A percentile compares a stretch with the other conserved stretches of the same genome.
Conservation (phyloP, 2,888 invertebrate genomes). For the Cheilosia scutellata region DNA sequence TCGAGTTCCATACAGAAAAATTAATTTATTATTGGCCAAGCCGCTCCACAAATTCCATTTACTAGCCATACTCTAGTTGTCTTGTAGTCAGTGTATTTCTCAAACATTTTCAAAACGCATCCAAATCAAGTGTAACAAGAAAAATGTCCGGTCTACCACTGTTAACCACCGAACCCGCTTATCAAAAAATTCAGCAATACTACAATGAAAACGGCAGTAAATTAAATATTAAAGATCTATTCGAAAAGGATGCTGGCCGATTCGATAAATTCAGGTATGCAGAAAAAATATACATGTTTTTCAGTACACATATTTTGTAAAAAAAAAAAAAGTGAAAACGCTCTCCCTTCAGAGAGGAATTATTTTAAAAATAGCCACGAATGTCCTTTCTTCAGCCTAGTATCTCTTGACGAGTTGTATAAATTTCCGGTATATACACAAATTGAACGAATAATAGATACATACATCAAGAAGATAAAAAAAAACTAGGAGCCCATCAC, state of each 20-base stretch:
- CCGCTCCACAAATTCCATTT: constrained; percentile 56
- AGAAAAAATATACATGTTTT: constrained; percentile 23
- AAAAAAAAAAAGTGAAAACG: constrained; percentile 8
- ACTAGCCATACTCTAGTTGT: constrained; percentile 26
- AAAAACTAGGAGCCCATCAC: not conserved
- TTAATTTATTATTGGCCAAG: constrained; percentile 47
- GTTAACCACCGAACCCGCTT: constrained; percentile 88
- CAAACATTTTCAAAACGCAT: constrained; percentile 23
- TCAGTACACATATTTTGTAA: not conserved
- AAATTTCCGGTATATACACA: constrained; percentile 72
- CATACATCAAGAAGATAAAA: constrained; percentile 24
- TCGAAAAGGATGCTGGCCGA: constrained; percentile 91
- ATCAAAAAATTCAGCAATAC: constrained; percentile 90
- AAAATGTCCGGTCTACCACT: constrained; percentile 85
- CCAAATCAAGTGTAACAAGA: constrained; percentile 56
- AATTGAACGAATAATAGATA: constrained; percentile 71
- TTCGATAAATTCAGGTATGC: constrained; percentile 95
- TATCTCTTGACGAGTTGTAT: constrained; percentile 51
- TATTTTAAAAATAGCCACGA: constrained; percentile 67
- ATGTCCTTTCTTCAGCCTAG: constrained; percentile 40
- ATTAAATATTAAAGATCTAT: constrained; percentile 93
- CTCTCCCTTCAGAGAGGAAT: constrained; percentile 36
- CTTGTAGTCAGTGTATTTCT: constrained; percentile 46
- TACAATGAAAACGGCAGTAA: constrained; percentile 89
- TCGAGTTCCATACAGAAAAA: constrained; percentile 46